Evolutionary conservation across 2,797 vertebrate species (phyloP).

Genomic region (Lycodopsis pacificus): DNA sequence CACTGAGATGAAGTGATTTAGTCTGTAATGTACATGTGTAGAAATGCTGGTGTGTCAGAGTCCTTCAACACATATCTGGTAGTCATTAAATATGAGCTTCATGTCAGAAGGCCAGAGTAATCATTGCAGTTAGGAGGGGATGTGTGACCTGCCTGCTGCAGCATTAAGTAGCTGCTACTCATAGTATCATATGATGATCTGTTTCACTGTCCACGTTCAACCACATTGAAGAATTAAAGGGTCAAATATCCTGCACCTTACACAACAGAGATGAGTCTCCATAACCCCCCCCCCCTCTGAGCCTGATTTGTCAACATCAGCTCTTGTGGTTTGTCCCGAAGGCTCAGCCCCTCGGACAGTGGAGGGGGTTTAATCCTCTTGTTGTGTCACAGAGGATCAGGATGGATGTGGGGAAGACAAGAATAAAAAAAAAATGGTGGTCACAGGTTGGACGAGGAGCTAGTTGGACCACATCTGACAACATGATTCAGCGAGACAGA

Average conservation of each 20-base stretch:
- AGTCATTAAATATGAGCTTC: too few relatives aligned
- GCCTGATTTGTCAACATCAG: constrained; percentile 36
- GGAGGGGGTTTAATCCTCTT: constrained; percentile 51
- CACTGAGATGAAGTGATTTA: not conserved
- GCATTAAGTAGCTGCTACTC: not conserved
- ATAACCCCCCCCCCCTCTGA: constrained; percentile 3
- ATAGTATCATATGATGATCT: constrained; percentile 6
- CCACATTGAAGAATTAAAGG: constrained; percentile 2
- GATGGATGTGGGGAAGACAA: not conserved
- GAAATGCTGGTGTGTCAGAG: not conserved
- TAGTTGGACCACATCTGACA: constrained; percentile 37
- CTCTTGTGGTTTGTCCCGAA: constrained; percentile 22
- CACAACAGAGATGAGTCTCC: constrained; percentile 30
- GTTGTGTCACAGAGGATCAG: constrained; percentile 43
- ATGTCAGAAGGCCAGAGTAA: not conserved
- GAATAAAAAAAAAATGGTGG: constrained; percentile 11
- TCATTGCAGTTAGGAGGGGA: not conserved
- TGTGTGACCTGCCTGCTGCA: not conserved
- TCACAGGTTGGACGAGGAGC: constrained; percentile 21
- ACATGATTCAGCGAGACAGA: constrained; percentile 25
- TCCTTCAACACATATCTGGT: not conserved
- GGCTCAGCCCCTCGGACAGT: constrained; percentile 16
- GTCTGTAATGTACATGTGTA: not conserved
- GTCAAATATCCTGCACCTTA: constrained; percentile 38
- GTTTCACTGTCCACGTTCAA: not conserved